Conservation (phyloP, 1,140 invertebrate genomes). For the Ceratoteleas bidentatus region DNA sequence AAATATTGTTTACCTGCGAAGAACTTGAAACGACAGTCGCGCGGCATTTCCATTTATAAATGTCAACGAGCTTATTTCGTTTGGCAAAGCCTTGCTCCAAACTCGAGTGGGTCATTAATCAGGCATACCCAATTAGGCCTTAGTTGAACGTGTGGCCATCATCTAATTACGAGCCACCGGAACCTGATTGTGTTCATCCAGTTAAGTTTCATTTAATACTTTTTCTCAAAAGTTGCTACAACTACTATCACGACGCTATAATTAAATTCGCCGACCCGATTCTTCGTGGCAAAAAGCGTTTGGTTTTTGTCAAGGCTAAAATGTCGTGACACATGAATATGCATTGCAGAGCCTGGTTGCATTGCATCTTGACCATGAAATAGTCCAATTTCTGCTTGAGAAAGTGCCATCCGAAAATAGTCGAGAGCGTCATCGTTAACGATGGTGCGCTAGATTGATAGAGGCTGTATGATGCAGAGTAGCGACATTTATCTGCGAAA, state of each 20-base stretch:
- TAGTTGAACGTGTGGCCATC: constrained; percentile 29
- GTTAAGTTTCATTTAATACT: constrained; percentile 22
- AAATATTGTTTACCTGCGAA: neutral
- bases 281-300: constrained; percentile 9
- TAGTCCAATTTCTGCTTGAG: constrained; percentile 7
- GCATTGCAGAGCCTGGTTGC: neutral
- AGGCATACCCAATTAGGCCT: constrained; percentile 34
- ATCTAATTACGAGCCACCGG: constrained; percentile 27
- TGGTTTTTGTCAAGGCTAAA: constrained; percentile 8
- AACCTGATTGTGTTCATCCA: neutral
- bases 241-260: neutral
- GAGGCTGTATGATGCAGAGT: neutral
- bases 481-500: neutral
- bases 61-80: constrained; percentile 13
- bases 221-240: constrained; percentile 8
- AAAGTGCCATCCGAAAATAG: constrained; percentile 11
- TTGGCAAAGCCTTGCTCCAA: constrained; percentile 2
- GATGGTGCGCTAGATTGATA: neutral
- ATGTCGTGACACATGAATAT: neutral
- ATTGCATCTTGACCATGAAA: constrained; percentile 5
- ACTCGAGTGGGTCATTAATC: constrained; percentile 32
- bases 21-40: neutral
- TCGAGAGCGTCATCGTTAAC: neutral
- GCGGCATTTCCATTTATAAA: constrained; percentile 6
- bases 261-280: constrained; percentile 9